Evolutionary conservation across 2,113 vertebrate species (phyloP), one percentile per base, ranked within the genome.

Genomic region (Stegostoma tigrinum): DNA sequence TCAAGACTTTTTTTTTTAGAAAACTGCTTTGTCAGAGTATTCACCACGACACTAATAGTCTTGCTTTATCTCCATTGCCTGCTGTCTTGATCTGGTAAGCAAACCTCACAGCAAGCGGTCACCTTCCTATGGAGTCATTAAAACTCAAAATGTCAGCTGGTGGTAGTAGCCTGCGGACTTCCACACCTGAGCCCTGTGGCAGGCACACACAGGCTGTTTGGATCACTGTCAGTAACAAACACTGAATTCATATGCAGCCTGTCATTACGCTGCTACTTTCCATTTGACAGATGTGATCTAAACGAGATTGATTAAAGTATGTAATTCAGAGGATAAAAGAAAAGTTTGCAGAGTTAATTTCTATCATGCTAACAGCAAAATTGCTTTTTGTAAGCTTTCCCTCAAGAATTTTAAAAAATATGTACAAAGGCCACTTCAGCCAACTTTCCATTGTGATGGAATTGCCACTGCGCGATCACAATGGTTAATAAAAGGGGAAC

Each of bases 181-280:
- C 97, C 97, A 97, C 98, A 98, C 97, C 98, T 98, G 98, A 97
- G 98, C 97, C 98, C 97, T 97, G 10, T 38, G 96, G 96, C 97
- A 96, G 21, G 97, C 96, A 96, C 97, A 97, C 97, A 97, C 96
- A 95, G 96, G 96, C 97, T 97, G 96, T 97, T 97, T 96, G 97
- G 96, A 97, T 97, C 97, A 97, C 96, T 97, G 96, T 96, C 97
- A 80, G 97, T 98, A 98, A 97, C 97, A 97, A 98, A 97, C 96
- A 96, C 97, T 34, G 97, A 96, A 97, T 97, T 98, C 97, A 97
- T 97, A 97, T 97, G 97, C 97, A 95, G 97, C 97, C 96, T 97
- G 97, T 98, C 98, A 98, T 75, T 12, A 96, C 97, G 96, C 96
- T 91, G 67, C 78, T 96, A 96, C 96, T 96, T 96, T 23, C 78